Percentiles rank a stretch among this genome's conserved stretches.
Evolutionary conservation across 2,113 vertebrate genomes (phyloP).

Genomic region (Oncorhynchus nerka): DNA sequence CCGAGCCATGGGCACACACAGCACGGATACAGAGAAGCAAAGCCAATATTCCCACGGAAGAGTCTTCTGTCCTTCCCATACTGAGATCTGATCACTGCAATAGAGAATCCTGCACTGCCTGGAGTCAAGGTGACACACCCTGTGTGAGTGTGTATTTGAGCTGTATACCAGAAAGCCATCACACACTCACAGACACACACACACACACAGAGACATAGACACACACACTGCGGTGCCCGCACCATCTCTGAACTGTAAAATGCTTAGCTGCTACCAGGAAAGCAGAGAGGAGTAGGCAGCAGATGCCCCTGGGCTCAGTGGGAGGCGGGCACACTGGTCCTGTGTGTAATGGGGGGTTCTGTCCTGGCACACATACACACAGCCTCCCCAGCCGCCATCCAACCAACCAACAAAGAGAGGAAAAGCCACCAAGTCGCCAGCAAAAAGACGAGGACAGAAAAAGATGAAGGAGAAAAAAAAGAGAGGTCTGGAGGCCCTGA

Average conservation of each 20-base stretch:
- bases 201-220: neutral
- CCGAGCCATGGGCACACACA: constrained; percentile 22
- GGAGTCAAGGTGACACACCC: constrained; percentile 12
- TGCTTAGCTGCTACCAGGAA: neutral
- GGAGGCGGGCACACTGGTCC: constrained; percentile 35
- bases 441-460: constrained; percentile 28
- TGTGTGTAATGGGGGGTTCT: constrained; percentile 37
- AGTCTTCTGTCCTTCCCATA: constrained; percentile 7
- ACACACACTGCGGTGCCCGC: neutral
- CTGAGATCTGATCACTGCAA: constrained; percentile 20
- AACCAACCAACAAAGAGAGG: constrained; percentile 16
- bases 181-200: neutral
- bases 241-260: neutral
- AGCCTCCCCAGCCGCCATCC: constrained; percentile 21
- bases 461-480: neutral
- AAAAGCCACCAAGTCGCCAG: constrained; percentile 25
- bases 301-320: constrained; percentile 36
- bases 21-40: neutral
- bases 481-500: constrained; percentile 46
- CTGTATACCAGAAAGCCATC: neutral
- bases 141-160: constrained; percentile 15
- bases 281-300: neutral
- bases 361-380: constrained; percentile 25
- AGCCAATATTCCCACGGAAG: constrained; percentile 20
- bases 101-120: constrained; percentile 7